Evolutionary conservation across 2,888 invertebrate species (phyloP).

Genomic region (Eupeodes luniger): DNA sequence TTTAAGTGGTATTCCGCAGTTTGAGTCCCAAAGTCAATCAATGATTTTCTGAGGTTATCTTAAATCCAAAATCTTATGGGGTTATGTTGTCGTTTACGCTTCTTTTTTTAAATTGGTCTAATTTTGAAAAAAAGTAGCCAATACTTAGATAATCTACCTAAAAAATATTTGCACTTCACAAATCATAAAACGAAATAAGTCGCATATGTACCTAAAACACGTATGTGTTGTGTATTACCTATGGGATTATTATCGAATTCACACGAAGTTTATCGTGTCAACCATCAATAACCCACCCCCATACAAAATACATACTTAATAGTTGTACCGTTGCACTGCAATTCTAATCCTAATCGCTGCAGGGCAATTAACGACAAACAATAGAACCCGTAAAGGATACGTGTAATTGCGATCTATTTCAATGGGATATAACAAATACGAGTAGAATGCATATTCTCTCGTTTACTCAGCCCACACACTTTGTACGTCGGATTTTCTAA

Average conservation of each 20-base stretch:
- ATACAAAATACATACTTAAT: background rate
- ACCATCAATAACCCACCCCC: slow-evolving; percentile 4
- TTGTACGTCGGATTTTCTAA: slow-evolving; percentile 43
- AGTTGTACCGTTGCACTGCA: background rate
- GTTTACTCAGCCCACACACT: slow-evolving; percentile 50
- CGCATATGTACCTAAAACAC: background rate
- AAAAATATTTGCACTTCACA: background rate
- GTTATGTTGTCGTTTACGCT: no score
- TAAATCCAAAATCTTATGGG: no score
- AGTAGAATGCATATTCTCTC: slow-evolving; percentile 34
- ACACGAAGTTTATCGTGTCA: slow-evolving; percentile 31
- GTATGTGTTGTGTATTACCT: background rate
- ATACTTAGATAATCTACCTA: background rate
- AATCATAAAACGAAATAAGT: slow-evolving; percentile 23
- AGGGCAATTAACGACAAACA: slow-evolving; percentile 47
- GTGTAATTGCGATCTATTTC: slow-evolving; percentile 51
- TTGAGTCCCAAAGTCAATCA: no score
- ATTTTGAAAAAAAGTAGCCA: no score
- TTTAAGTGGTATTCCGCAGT: no score
- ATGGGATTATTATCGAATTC: slow-evolving; percentile 41
- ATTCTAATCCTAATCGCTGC: slow-evolving; percentile 16
- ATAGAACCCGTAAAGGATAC: slow-evolving; percentile 47
- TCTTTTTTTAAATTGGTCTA: no score
- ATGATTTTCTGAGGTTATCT: no score
- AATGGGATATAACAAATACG: slow-evolving; percentile 33